Conservation (phyloP, 2,888 invertebrate species). For the Ecliptopera silaceata region DNA sequence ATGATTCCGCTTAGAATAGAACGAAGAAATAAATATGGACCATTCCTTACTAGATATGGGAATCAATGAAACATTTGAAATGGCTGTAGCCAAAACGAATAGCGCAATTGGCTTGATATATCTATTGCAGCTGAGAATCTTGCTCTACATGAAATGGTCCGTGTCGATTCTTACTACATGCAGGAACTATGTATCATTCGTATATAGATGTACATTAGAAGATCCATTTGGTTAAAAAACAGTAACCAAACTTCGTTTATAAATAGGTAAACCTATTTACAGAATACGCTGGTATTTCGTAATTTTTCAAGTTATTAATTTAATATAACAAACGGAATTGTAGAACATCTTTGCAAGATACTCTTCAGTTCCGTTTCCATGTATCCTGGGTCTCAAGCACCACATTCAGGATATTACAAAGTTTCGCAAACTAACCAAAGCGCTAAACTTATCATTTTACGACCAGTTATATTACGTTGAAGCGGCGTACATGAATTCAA, state of each 20-base stretch:
- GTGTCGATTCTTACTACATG: background rate
- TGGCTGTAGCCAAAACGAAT: background rate
- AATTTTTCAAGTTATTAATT: no score
- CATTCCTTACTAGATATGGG: conserved; percentile 22
- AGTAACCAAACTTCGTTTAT: no score
- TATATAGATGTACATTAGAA: no score
- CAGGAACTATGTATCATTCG: no score
- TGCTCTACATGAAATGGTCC: background rate
- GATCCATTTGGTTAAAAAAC: no score
- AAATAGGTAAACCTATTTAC: no score
- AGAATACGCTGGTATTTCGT: no score
- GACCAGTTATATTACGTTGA: conserved; percentile 47
- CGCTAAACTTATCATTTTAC: conserved; percentile 60
- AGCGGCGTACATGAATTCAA: conserved; percentile 48
- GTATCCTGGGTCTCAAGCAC: background rate
- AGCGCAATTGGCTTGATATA: background rate
- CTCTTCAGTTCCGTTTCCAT: background rate
- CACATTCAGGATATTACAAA: conserved; percentile 21
- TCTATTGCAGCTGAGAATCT: background rate
- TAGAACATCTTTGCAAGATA: background rate
- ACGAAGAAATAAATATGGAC: conserved; percentile 24
- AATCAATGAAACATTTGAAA: conserved; percentile 4
- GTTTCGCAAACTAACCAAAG: conserved; percentile 32
- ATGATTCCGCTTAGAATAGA: conserved; percentile 23
- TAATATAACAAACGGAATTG: background rate